These are phyloP conservation scores for Thymallus thymallus DNA, from an alignment of 2,113 vertebrate genomes.

Conservation along the genomic window DNA sequence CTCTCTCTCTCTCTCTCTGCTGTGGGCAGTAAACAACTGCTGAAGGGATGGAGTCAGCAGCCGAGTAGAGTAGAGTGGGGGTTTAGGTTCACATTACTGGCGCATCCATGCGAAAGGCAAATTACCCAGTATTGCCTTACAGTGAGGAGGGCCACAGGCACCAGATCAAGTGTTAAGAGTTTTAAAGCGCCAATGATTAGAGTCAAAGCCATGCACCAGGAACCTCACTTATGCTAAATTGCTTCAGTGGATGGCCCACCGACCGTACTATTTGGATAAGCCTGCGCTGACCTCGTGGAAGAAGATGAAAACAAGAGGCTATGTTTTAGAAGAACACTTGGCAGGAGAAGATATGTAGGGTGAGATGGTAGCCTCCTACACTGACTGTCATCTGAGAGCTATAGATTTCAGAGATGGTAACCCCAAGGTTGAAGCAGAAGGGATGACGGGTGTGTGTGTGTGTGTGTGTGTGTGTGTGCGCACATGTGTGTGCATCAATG, in stretches of 20 bases:
- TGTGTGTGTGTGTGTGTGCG: no score
- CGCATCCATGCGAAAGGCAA: conserved; percentile 25
- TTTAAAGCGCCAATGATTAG: conserved; percentile 48
- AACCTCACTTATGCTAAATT: conserved; percentile 43
- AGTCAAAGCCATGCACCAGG: conserved; percentile 26
- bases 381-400: no score
- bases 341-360: conserved; percentile 13
- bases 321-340: conserved; percentile 17
- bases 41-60: conserved; percentile 10
- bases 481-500: not conserved
- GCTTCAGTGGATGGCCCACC: conserved; percentile 7
- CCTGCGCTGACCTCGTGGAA: conserved; percentile 15
- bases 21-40: conserved; percentile 6
- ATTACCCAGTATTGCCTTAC: conserved; percentile 29
- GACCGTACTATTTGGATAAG: not conserved
- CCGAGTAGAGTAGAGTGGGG: not conserved
- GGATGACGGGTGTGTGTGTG: no score
- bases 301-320: not conserved
- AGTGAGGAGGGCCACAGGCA: conserved; percentile 30
- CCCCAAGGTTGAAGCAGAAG: no score
- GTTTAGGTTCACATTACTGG: conserved; percentile 25
- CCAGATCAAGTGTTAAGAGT: conserved; percentile 50
- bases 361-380: conserved; percentile 25
- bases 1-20: not conserved
- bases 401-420: no score